Evolutionary conservation across 2,113 vertebrate genomes (phyloP).

Genomic region (Synchiropus splendidus): DNA sequence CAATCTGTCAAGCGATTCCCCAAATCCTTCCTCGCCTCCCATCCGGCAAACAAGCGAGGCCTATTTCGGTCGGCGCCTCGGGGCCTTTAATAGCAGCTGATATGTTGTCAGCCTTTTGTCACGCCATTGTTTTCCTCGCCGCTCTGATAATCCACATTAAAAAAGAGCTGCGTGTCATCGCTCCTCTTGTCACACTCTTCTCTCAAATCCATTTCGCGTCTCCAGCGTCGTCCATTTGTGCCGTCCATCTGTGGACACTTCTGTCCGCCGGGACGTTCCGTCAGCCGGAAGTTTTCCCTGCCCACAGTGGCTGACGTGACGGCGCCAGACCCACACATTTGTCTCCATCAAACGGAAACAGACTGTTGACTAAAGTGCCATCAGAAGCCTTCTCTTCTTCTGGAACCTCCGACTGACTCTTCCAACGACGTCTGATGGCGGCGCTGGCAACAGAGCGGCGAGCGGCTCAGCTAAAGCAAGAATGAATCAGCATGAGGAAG

Average conservation of each 20-base stretch:
- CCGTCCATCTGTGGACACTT: conserved; percentile 45
- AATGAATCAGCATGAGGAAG: too few relatives aligned
- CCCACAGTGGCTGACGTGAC: conserved; percentile 33
- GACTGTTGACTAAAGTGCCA: conserved; percentile 35
- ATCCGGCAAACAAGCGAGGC: conserved; percentile 27
- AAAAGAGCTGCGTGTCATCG: conserved; percentile 45
- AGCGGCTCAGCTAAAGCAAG: too few relatives aligned
- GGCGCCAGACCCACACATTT: too few relatives aligned
- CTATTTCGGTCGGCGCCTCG: conserved; percentile 43
- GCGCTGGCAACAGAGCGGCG: too few relatives aligned
- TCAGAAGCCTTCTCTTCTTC: conserved; percentile 19
- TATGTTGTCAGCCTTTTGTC: conserved; percentile 47
- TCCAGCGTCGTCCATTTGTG: conserved; percentile 28
- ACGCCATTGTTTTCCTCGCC: conserved; percentile 39
- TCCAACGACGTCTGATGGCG: conserved; percentile 1
- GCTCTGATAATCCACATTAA: conserved; percentile 46
- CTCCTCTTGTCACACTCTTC: conserved; percentile 40
- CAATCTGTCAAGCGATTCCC: conserved; percentile 10
- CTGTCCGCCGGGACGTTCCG: conserved; percentile 47
- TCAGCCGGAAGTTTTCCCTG: conserved; percentile 32
- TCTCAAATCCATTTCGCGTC: conserved; percentile 36
- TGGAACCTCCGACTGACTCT: conserved; percentile 22
- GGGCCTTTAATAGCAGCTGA: conserved; percentile 40
- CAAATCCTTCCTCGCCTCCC: conserved; percentile 26
- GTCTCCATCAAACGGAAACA: too few relatives aligned